phyloP scores from a whole-genome alignment of 1,140 invertebrate genomes.

The Drosophila paulistorum region DNA sequence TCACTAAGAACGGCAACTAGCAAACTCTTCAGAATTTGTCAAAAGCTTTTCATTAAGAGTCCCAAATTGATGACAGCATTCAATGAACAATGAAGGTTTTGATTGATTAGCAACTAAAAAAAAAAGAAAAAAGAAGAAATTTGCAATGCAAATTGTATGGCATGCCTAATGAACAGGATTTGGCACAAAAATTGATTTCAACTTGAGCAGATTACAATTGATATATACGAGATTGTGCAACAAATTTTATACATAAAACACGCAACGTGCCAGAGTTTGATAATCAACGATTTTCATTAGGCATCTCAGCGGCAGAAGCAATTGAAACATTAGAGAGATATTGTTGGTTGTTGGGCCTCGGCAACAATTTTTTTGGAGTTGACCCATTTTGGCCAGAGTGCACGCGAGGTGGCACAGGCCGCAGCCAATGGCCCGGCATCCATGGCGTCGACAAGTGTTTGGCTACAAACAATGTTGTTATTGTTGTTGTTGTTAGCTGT shows the following conservation, averaged over 20 bases:
- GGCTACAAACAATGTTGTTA: constrained; percentile 32
- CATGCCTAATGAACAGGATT: constrained; percentile 40
- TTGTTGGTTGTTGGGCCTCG: constrained; percentile 23
- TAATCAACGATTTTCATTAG: constrained; percentile 68
- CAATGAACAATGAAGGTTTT: constrained; percentile 44
- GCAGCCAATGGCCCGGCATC: constrained; percentile 31
- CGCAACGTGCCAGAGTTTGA: constrained; percentile 68
- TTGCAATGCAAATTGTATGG: constrained; percentile 54
- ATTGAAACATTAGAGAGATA: constrained; percentile 62
- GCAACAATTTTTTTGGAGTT: constrained; percentile 35
- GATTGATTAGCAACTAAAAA: constrained; percentile 44
- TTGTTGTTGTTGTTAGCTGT: too few relatives aligned
- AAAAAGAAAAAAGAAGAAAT: constrained; percentile 20
- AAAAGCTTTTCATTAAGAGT: constrained; percentile 2
- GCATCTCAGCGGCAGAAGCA: constrained; percentile 38
- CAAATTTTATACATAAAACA: constrained; percentile 21
- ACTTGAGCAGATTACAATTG: constrained; percentile 66
- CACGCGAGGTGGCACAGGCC: constrained; percentile 57
- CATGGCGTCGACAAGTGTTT: constrained; percentile 73
- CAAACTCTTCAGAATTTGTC: background rate
- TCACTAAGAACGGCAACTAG: background rate
- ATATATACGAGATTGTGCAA: constrained; percentile 54
- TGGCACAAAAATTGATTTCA: constrained; percentile 32
- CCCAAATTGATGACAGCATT: constrained; percentile 8
- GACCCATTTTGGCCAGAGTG: constrained; percentile 68